phyloP scores from a whole-genome alignment of 2,113 vertebrate genomes.

The Bufo gargarizans region DNA sequence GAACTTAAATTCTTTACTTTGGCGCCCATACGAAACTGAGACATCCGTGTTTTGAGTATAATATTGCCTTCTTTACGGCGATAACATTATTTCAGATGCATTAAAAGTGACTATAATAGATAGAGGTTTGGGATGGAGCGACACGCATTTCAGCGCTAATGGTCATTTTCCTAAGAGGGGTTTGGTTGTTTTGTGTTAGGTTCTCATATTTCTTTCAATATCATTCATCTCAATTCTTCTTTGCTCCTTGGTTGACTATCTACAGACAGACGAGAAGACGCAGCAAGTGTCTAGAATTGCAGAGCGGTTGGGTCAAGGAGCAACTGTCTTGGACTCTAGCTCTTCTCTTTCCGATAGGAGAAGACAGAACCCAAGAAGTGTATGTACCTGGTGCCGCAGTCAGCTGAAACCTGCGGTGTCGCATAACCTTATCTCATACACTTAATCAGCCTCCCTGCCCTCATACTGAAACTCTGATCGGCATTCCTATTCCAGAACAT shows the following conservation, averaged over 20 bases:
- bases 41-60: background rate
- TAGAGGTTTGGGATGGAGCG: background rate
- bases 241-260: conserved; percentile 2
- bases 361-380: conserved; percentile 56
- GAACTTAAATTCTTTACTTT: too few relatives aligned
- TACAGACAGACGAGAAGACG: conserved; percentile 45
- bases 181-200: background rate
- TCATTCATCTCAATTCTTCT: conserved; percentile 27
- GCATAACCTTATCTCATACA: conserved; percentile 75
- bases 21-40: too few relatives aligned
- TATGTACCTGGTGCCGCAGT: conserved; percentile 34
- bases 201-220: conserved; percentile 27
- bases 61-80: background rate
- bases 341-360: conserved; percentile 50
- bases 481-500: conserved; percentile 67
- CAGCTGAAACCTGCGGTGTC: conserved; percentile 68
- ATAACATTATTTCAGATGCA: background rate
- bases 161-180: background rate
- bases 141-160: background rate
- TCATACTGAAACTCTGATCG: conserved; percentile 65
- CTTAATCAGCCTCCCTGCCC: conserved; percentile 68
- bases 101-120: background rate
- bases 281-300: conserved; percentile 40
- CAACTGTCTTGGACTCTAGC: conserved; percentile 37
- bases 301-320: conserved; percentile 31